phyloP scores from a whole-genome alignment of 2,797 vertebrate genomes.

The Sebastes umbrosus region DNA sequence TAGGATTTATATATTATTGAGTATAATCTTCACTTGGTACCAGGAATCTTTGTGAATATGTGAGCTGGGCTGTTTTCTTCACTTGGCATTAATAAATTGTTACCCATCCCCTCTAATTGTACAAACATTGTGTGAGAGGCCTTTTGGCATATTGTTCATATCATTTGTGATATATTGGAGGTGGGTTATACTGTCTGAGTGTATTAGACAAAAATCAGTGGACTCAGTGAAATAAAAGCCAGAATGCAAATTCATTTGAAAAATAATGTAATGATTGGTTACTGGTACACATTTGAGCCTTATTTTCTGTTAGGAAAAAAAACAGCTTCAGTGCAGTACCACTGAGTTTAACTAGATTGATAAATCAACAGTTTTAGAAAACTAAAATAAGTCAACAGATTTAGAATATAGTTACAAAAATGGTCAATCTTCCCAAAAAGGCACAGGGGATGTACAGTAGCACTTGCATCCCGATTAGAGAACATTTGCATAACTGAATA shows the following conservation, averaged over 20 bases:
- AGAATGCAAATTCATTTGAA: slow-evolving; percentile 42
- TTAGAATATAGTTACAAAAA: slow-evolving; percentile 53
- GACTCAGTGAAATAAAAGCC: slow-evolving; percentile 30
- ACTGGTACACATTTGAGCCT: slow-evolving; percentile 56
- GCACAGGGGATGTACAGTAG: slow-evolving; percentile 67
- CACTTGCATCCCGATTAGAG: slow-evolving; percentile 50
- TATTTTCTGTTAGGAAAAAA: slow-evolving; percentile 39
- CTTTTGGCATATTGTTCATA: neutral
- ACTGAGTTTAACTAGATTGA: slow-evolving; percentile 38
- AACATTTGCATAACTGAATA: slow-evolving; percentile 80
- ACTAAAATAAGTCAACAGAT: slow-evolving; percentile 42
- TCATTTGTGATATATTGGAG: neutral
- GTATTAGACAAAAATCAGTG: neutral
- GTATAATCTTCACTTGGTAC: neutral
- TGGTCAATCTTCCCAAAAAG: slow-evolving; percentile 68
- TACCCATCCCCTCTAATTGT: neutral
- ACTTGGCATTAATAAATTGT: neutral
- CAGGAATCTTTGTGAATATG: neutral
- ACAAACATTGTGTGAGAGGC: no score
- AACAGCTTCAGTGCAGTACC: slow-evolving; percentile 63
- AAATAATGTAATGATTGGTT: slow-evolving; percentile 66
- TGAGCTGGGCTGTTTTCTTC: neutral
- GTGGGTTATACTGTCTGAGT: neutral
- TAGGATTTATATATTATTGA: neutral
- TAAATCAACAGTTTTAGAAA: slow-evolving; percentile 46